Evolutionary conservation across 2,888 invertebrate genomes (phyloP).

Genomic region (Metallyticus violacea): DNA sequence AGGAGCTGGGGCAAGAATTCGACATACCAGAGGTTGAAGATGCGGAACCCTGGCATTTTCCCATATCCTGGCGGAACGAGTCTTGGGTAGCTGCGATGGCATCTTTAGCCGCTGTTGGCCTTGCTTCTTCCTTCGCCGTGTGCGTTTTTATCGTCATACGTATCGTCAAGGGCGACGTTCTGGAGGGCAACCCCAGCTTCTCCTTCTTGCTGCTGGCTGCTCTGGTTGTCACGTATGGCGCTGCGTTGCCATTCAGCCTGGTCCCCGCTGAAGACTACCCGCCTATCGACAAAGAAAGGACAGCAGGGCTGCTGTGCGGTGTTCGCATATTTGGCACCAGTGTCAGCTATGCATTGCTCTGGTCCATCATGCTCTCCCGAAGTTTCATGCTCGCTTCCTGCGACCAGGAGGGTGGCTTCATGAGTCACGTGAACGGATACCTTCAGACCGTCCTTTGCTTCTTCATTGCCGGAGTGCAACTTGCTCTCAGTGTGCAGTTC

Average conservation of each 20-base stretch:
- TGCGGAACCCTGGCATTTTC: neutral
- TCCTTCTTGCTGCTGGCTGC: constrained; percentile 49
- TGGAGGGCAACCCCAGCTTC: constrained; percentile 64
- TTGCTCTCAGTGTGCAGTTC: constrained; percentile 44
- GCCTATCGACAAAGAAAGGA: constrained; percentile 34
- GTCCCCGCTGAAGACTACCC: constrained; percentile 37
- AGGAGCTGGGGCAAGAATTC: neutral
- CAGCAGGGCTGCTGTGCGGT: constrained; percentile 49
- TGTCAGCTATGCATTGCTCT: constrained; percentile 59
- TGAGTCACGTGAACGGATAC: constrained; percentile 68
- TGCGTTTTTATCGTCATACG: constrained; percentile 63
- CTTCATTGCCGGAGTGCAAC: constrained; percentile 56
- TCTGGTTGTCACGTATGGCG: constrained; percentile 46
- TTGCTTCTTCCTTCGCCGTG: constrained; percentile 62
- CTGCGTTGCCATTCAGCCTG: constrained; percentile 48
- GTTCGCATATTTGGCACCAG: constrained; percentile 57
- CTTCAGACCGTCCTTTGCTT: constrained; percentile 62
- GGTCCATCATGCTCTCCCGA: constrained; percentile 62
- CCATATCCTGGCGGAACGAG: constrained; percentile 41
- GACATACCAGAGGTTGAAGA: neutral
- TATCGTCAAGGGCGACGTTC: constrained; percentile 59
- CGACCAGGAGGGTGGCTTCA: constrained; percentile 61
- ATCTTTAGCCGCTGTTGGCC: constrained; percentile 64
- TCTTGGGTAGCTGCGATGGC: constrained; percentile 61
- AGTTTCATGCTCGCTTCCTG: constrained; percentile 64